Conservation (phyloP, 2,113 vertebrate genomes). For the Podarcis raffonei region DNA sequence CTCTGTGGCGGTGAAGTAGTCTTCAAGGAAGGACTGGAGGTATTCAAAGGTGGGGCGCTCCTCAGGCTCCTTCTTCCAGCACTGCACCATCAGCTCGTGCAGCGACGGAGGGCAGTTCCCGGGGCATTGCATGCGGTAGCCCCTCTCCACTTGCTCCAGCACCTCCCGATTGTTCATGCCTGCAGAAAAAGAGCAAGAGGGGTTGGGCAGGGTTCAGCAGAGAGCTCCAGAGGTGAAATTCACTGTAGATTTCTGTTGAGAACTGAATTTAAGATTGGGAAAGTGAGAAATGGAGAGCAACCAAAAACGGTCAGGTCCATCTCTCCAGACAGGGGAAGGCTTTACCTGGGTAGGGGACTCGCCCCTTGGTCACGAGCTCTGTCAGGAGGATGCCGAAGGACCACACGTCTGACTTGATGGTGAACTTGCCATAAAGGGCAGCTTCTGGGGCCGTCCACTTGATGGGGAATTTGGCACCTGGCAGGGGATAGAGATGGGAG, state of each 20-base stretch:
- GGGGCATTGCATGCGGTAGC: slow-evolving; percentile 93
- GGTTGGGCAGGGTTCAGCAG: not conserved
- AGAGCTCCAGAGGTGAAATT: not conserved
- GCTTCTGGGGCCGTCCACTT: slow-evolving; percentile 99
- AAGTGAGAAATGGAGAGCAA: too few species aligned
- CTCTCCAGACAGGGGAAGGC: not conserved
- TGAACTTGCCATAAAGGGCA: slow-evolving; percentile 91
- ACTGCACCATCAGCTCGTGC: slow-evolving; percentile 94
- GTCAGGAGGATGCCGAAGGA: slow-evolving; percentile 96
- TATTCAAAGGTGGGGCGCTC: slow-evolving; percentile 98
- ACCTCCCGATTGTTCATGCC: slow-evolving; percentile 99
- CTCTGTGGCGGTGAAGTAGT: slow-evolving; percentile 97
- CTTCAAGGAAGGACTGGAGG: slow-evolving; percentile 96
- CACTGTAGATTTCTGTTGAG: too few species aligned
- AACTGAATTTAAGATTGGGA: too few species aligned
- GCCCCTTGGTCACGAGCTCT: slow-evolving; percentile 95
- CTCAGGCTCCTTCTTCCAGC: slow-evolving; percentile 92
- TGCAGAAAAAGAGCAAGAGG: slow-evolving; percentile 37
- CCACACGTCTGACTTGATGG: slow-evolving; percentile 98
- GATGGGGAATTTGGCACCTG: slow-evolving; percentile 97
- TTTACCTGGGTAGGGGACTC: slow-evolving; percentile 98
- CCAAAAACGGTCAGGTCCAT: too few species aligned
- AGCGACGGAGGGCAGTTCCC: slow-evolving; percentile 86
- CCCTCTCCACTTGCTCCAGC: slow-evolving; percentile 94
- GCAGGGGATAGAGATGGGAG: not conserved